Conservation (phyloP, 1,140 invertebrate genomes). For the Drusus annulatus region DNA sequence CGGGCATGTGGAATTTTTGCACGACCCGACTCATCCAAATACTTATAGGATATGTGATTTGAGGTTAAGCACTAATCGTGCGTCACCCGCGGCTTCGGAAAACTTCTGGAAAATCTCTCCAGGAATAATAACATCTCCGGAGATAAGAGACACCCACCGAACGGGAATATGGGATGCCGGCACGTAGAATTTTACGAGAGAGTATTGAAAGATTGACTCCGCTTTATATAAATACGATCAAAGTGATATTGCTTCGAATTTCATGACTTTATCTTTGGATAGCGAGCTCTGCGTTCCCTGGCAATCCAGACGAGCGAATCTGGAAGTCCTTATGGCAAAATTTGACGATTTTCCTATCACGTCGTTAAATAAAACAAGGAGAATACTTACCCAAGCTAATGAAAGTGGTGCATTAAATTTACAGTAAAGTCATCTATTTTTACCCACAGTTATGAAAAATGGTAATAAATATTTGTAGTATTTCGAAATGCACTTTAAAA, state of each 20-base stretch:
- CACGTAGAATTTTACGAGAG: slow-evolving; percentile 55
- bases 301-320: not conserved
- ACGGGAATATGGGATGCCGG: slow-evolving; percentile 42
- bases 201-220: slow-evolving; percentile 55
- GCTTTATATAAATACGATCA: slow-evolving; percentile 29
- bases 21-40: slow-evolving; percentile 46
- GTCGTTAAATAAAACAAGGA: too few relatives aligned
- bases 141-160: slow-evolving; percentile 19
- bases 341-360: slow-evolving; percentile 9
- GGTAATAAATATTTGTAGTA: too few relatives aligned
- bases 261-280: slow-evolving; percentile 32
- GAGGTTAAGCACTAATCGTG: slow-evolving; percentile 49
- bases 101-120: slow-evolving; percentile 21
- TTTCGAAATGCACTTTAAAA: too few relatives aligned
- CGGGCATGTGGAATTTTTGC: not conserved
- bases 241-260: slow-evolving; percentile 31
- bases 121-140: slow-evolving; percentile 5
- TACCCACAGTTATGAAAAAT: too few relatives aligned
- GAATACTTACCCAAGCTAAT: too few relatives aligned
- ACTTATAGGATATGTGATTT: slow-evolving; percentile 54
- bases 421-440: too few relatives aligned
- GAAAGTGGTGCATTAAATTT: too few relatives aligned
- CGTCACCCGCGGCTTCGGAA: slow-evolving; percentile 14
- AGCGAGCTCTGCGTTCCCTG: slow-evolving; percentile 7
- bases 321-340: not conserved